A percentile compares a stretch with the other conserved stretches of the same genome.
Conservation (phyloP, 2,888 invertebrate genomes). For the Hartigia nigra region DNA sequence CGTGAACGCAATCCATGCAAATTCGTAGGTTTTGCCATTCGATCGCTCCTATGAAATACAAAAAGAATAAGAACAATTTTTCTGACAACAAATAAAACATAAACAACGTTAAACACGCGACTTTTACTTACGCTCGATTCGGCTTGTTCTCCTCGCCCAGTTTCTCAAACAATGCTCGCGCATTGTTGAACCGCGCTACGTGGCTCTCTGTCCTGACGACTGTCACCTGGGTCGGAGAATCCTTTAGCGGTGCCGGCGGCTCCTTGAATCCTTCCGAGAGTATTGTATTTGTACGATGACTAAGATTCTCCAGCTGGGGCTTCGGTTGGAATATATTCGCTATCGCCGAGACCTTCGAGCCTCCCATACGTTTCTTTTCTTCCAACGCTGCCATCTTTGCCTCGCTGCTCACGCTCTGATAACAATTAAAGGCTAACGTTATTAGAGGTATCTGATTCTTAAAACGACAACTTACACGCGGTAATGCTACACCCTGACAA, state of each 20-base stretch:
- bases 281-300: slow-evolving; percentile 54
- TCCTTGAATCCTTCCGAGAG: slow-evolving; percentile 60
- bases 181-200: slow-evolving; percentile 90
- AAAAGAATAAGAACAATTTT: slow-evolving; percentile 9
- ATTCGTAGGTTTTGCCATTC: slow-evolving; percentile 64
- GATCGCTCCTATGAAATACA: slow-evolving; percentile 31
- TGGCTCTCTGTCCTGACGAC: slow-evolving; percentile 90
- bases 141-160: slow-evolving; percentile 80
- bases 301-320: slow-evolving; percentile 58
- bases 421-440: not conserved
- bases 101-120: not conserved
- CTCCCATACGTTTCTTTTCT: slow-evolving; percentile 74
- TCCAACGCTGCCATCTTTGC: slow-evolving; percentile 73
- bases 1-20: slow-evolving; percentile 72
- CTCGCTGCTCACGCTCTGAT: slow-evolving; percentile 8
- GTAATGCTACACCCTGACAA: not conserved
- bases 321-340: slow-evolving; percentile 87
- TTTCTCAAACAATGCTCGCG: slow-evolving; percentile 91
- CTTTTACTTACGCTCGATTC: slow-evolving; percentile 51
- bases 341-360: slow-evolving; percentile 90
- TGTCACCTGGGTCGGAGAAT: slow-evolving; percentile 71
- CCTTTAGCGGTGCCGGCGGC: slow-evolving; percentile 65
- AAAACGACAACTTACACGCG: not conserved
- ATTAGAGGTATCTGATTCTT: not conserved
- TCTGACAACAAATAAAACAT: not conserved